Conservation (phyloP, 2,888 invertebrate species). For the Allolobophora icterica region DNA sequence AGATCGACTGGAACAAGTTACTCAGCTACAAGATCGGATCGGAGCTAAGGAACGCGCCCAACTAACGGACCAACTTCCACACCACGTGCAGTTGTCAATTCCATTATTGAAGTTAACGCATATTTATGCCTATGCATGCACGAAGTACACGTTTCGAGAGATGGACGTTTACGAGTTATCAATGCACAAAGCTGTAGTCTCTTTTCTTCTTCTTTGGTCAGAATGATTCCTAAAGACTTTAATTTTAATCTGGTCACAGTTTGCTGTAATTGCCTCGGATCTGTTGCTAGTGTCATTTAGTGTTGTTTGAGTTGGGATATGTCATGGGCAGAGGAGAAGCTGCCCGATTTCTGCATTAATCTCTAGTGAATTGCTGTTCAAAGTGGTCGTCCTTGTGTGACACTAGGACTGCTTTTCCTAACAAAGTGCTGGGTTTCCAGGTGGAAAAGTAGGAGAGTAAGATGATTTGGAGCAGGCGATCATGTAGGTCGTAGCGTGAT, state of each 20-base stretch:
- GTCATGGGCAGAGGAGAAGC: neutral
- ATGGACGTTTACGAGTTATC: neutral
- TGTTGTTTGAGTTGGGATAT: neutral
- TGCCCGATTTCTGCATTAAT: no score
- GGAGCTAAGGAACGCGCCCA: slow-evolving; percentile 53
- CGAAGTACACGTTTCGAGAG: neutral
- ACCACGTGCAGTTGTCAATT: neutral
- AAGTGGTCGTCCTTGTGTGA: no score
- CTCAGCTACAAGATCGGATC: slow-evolving; percentile 86
- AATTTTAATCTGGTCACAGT: slow-evolving; percentile 14
- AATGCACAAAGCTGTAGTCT: neutral
- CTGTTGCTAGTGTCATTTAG: neutral
- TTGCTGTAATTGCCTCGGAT: neutral
- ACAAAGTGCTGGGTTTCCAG: no score
- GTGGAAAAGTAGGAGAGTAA: no score
- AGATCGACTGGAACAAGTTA: slow-evolving; percentile 99
- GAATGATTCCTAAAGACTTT: neutral
- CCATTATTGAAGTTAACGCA: slow-evolving; percentile 1
- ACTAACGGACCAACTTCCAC: slow-evolving; percentile 31
- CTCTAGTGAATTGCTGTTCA: no score
- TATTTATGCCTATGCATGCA: neutral
- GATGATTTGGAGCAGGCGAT: neutral
- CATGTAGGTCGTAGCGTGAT: neutral
- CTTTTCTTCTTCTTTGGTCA: neutral
- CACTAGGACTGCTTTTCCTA: no score